Evolutionary conservation across 1,140 invertebrate genomes (phyloP).

Genomic region (Orchestia grillus): DNA sequence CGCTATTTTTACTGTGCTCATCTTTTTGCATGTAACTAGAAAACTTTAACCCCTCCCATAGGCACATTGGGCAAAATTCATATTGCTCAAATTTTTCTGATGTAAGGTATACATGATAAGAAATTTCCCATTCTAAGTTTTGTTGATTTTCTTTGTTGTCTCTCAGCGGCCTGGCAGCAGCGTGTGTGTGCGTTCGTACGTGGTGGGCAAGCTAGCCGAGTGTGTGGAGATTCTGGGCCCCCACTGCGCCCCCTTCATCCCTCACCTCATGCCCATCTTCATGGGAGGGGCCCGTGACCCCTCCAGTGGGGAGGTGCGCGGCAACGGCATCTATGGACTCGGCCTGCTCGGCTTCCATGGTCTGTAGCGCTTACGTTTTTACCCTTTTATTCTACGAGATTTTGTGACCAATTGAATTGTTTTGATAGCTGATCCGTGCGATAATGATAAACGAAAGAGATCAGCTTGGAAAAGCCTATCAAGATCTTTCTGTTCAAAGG

Average conservation of each 20-base stretch:
- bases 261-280: conserved; percentile 77
- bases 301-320: conserved; percentile 79
- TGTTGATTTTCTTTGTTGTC: background rate
- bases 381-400: background rate
- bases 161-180: conserved; percentile 76
- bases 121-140: too few relatives aligned
- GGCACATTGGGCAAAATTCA: too few relatives aligned
- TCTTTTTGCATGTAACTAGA: too few relatives aligned
- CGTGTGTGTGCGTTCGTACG: conserved; percentile 78
- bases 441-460: too few relatives aligned
- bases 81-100: too few relatives aligned
- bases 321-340: conserved; percentile 83
- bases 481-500: background rate
- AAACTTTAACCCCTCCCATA: too few relatives aligned
- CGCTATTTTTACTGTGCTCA: background rate
- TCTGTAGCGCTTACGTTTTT: background rate
- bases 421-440: too few relatives aligned
- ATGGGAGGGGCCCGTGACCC: conserved; percentile 76
- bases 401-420: too few relatives aligned
- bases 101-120: too few relatives aligned
- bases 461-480: too few relatives aligned
- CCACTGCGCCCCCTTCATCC: conserved; percentile 75
- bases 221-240: conserved; percentile 77
- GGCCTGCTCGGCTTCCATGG: conserved; percentile 77
- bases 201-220: conserved; percentile 82